Conservation (phyloP, 2,888 invertebrate genomes). For the Drosophila niveifrons region DNA sequence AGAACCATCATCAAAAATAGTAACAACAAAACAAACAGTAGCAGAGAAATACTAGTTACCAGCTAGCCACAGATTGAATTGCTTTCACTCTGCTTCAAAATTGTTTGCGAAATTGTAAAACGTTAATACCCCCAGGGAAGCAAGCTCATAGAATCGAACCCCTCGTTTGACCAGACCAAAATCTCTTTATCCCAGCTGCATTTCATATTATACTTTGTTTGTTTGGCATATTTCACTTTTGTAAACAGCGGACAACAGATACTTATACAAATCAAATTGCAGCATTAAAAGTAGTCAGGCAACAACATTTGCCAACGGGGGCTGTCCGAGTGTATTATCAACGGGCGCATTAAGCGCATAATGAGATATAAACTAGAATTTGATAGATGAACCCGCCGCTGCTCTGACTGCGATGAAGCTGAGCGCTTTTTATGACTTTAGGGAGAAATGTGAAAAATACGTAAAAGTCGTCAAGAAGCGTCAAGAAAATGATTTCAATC, state of each 20-base stretch:
- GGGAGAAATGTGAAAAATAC: not conserved
- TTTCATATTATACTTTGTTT: slow-evolving; percentile 23
- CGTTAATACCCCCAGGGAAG: slow-evolving; percentile 32
- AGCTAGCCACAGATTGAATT: slow-evolving; percentile 70
- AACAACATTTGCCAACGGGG: not conserved
- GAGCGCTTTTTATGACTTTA: not conserved
- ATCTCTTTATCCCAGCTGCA: slow-evolving; percentile 15
- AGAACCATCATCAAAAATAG: slow-evolving; percentile 9
- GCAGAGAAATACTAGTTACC: slow-evolving; percentile 19
- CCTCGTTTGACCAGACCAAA: not conserved
- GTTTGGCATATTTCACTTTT: slow-evolving; percentile 21
- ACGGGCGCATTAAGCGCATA: slow-evolving; percentile 8
- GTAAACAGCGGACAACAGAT: slow-evolving; percentile 8
- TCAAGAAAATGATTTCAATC: not conserved
- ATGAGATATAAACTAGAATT: slow-evolving; percentile 8
- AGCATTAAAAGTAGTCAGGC: not conserved
- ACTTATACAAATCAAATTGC: slow-evolving; percentile 23
- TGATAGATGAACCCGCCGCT: not conserved
- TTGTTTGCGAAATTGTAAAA: slow-evolving; percentile 54
- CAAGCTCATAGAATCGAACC: slow-evolving; percentile 1
- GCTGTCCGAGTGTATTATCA: slow-evolving; percentile 13
- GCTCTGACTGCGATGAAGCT: not conserved
- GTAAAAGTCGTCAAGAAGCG: not conserved
- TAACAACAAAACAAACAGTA: not conserved
- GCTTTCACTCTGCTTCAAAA: slow-evolving; percentile 60